Evolutionary conservation across 2,888 invertebrate genomes (phyloP), one percentile per base, ranked within the genome.

Genomic region (Ormyrus thymus): DNA sequence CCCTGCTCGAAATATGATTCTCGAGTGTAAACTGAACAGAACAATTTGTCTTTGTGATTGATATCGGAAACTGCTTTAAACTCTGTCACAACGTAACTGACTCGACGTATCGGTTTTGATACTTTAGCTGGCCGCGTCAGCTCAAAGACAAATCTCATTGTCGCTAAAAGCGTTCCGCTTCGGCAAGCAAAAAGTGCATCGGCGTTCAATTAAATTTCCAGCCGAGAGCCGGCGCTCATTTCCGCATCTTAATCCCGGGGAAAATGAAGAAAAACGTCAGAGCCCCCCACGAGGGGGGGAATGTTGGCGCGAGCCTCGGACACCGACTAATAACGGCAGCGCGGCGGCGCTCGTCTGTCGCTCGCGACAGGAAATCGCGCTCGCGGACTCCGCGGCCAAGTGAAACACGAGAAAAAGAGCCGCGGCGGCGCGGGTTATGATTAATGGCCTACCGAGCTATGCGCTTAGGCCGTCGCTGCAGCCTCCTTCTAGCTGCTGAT

Each of bases 341-440:
- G 29, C 29, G 29, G 48, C 56, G 46, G 10, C 64, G 46, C 48
- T 46, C 64, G 55, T 61, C 71, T 72, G 53, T 61, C 59, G 53
- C 1, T n/a, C 48, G 56, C 50, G 77, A 66, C 77, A 66, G 79
- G 71, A 79, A 79, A 61, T 75, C 71, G 75, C 69, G 58, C 29
- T 62, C 53, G 55, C 70, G 29, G 29, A 29, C 48, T 53, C 46
- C 68, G 43, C 10, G 68, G 76, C 76, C 76, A 79, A 79, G 56
- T 72, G 62, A 66, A 62, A 79, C 72, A 61, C 62, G 72, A 72
- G 68, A 46, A 74, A 72, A 72, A 75, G 69, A 75, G 75, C 50
- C 45, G 29, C 64, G 10, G 10, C 29, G 45, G 53, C 53, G 61
- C 53, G 51, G 50, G 56, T 53, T 64, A 73, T 78, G 80, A 80